phyloP scores from a whole-genome alignment of 2,888 invertebrate genomes.

The Eledone cirrhosa region DNA sequence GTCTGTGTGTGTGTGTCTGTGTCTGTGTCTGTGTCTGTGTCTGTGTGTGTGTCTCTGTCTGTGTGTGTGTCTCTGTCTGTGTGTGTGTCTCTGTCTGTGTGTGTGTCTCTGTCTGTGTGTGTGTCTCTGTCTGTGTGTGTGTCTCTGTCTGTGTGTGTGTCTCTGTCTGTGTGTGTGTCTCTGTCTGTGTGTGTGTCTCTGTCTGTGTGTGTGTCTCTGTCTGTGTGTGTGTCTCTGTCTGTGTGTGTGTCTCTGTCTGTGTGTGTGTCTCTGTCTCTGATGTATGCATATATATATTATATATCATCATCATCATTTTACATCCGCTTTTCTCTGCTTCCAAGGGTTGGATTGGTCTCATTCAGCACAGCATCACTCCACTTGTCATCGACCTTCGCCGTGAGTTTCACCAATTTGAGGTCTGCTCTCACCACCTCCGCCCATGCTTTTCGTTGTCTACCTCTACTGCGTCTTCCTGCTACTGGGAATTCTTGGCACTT shows the following conservation, averaged over 20 bases:
- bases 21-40: not conserved
- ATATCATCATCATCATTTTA: no score
- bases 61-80: not conserved
- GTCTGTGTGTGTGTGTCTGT: not conserved
- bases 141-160: not conserved
- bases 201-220: not conserved
- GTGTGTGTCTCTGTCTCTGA: not conserved
- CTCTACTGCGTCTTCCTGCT: no score
- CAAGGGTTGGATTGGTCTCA: no score
- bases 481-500: no score
- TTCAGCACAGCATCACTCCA: no score
- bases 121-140: not conserved
- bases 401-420: no score
- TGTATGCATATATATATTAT: not conserved
- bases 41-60: not conserved
- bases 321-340: no score
- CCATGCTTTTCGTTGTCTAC: no score
- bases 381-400: no score
- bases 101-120: not conserved
- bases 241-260: not conserved
- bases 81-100: not conserved
- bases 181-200: not conserved
- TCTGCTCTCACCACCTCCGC: no score
- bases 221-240: not conserved
- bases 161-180: not conserved